A percentile compares a stretch with the other conserved stretches of the same genome.
phyloP scores from a whole-genome alignment of 2,797 vertebrate genomes.

The Cichlasoma orientale region DNA sequence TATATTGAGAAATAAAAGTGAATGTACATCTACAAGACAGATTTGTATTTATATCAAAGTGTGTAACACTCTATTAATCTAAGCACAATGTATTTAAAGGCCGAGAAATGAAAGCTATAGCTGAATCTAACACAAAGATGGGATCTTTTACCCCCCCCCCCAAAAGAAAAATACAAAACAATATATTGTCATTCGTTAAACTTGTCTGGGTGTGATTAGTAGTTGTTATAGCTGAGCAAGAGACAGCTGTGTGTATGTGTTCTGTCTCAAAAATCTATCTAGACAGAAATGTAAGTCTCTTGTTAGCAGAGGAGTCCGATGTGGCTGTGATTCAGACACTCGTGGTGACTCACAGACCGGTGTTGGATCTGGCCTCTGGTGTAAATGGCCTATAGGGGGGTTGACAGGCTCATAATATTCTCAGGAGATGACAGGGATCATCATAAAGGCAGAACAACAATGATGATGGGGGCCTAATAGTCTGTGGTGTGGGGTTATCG shows the following conservation, averaged over 20 bases:
- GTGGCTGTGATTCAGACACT: constrained; percentile 12
- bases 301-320: neutral
- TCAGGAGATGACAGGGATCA: constrained; percentile 31
- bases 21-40: constrained; percentile 77
- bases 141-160: neutral
- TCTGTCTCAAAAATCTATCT: neutral
- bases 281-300: neutral
- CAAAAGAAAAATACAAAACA: no score
- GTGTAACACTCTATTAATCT: constrained; percentile 71
- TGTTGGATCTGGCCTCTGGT: constrained; percentile 2
- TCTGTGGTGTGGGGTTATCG: neutral
- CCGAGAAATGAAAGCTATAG: constrained; percentile 51
- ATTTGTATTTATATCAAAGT: constrained; percentile 75
- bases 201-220: constrained; percentile 23
- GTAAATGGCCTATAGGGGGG: neutral
- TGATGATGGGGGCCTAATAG: neutral
- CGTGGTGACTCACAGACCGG: neutral
- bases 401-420: constrained; percentile 16
- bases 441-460: neutral
- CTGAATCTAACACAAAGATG: constrained; percentile 27
- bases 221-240: neutral
- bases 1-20: constrained; percentile 73
- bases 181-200: neutral
- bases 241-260: constrained; percentile 22
- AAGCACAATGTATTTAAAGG: constrained; percentile 80